Conservation (phyloP, 2,113 vertebrate species). For the Oryzias melastigma region DNA sequence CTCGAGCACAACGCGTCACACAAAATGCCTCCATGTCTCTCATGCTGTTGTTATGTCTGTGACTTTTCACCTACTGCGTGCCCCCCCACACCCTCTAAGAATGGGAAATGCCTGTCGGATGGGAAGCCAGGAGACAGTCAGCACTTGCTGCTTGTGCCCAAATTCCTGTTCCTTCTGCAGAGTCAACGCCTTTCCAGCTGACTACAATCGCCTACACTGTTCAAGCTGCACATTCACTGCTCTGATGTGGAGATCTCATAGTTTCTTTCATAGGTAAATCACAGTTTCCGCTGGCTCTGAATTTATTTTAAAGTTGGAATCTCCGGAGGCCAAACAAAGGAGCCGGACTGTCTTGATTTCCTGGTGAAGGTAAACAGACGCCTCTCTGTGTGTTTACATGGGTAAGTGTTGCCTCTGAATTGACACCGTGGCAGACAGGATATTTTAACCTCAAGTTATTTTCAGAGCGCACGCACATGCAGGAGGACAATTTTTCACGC, state of each 20-base stretch:
- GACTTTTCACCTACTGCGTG: slow-evolving; percentile 63
- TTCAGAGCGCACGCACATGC: slow-evolving; percentile 42
- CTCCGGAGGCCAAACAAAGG: slow-evolving; percentile 35
- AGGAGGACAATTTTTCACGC: slow-evolving; percentile 32
- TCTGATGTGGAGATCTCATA: not conserved
- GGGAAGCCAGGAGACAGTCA: slow-evolving; percentile 44
- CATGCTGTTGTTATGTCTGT: slow-evolving; percentile 27
- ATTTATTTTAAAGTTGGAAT: slow-evolving; percentile 40
- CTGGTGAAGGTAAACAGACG: slow-evolving; percentile 40
- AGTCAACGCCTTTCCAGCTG: slow-evolving; percentile 58
- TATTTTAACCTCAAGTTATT: slow-evolving; percentile 63
- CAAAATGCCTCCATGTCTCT: slow-evolving; percentile 4
- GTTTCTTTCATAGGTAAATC: slow-evolving; percentile 15
- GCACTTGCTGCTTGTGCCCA: slow-evolving; percentile 44
- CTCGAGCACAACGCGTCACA: not conserved
- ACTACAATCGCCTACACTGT: slow-evolving; percentile 32
- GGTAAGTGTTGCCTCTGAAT: slow-evolving; percentile 40
- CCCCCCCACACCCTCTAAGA: slow-evolving; percentile 45
- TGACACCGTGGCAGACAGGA: slow-evolving; percentile 64
- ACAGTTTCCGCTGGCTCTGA: slow-evolving; percentile 22
- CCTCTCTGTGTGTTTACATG: slow-evolving; percentile 48
- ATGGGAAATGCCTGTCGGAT: slow-evolving; percentile 60
- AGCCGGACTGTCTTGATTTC: slow-evolving; percentile 48
- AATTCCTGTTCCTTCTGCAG: slow-evolving; percentile 23
- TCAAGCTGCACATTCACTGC: not conserved